Evolutionary conservation across 2,888 invertebrate species (phyloP), one percentile per base, ranked within the genome.

Genomic region (Eremobia ochroleuca): DNA sequence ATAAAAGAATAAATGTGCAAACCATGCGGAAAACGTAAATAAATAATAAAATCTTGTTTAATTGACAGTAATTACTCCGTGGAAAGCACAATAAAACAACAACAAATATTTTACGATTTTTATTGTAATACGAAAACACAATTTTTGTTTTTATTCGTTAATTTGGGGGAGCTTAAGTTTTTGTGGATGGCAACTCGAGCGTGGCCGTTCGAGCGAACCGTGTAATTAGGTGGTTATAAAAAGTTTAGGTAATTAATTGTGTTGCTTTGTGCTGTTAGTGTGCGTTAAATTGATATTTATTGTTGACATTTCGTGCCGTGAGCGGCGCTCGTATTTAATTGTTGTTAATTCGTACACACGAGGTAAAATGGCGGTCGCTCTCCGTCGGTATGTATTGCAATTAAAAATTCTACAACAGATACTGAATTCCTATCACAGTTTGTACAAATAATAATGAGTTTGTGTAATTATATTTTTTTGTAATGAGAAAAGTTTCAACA

Each of bases 171-270:
- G 67, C 67, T 81, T 76, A 52, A 52, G 40, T 83, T 86, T 82
- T 81, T 67, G 75, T 76, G 55, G 55, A 80, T 86, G 85, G 88
- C 80, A 88, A 77, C 89, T 68, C 86, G 49, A 81, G 37, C 72
- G 65, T 74, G 84, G 83, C 90, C 90, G 90, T 92, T 90, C 92
- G 91, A 91, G 91, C 93, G 90, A 92, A 94, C 92, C 94, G 88
- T 95, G 95, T 95, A 95, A 96, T 96, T 95, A 95, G 94, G 83
- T 85, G 88, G 91, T 93, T 94, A 94, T 94, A 95, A 89, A 96
- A 95, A 94, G 89, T 94, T 93, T 94, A 93, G 92, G 92, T 95
- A 95, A 96, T 96, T 95, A 96, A 96, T 96, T 94, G 93, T 93
- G 89, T 89, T 91, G 90, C 92, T 91, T 92, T 92, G 89, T 91